Evolutionary conservation across 2,113 vertebrate species (phyloP).

Genomic region (human (Homo sapiens)): DNA sequence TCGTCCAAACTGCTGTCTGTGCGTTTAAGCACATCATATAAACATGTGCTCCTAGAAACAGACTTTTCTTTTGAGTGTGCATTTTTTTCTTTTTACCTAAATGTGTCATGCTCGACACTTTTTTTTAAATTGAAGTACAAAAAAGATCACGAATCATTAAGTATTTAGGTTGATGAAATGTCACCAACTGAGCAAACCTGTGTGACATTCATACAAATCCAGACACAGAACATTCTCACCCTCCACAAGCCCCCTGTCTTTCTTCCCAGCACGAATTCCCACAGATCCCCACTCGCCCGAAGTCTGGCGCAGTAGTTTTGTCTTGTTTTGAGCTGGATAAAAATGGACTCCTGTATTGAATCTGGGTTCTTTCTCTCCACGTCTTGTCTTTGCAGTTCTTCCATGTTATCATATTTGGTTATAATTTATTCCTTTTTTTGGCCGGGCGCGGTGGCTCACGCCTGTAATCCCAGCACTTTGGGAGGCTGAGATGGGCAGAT

Average conservation of each 20-base stretch:
- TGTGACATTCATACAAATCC: neutral
- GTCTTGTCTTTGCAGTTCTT: neutral
- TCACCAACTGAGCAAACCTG: neutral
- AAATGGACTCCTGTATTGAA: neutral
- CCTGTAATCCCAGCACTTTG: too few species aligned
- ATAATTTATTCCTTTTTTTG: neutral
- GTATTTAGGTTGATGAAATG: neutral
- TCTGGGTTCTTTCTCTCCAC: neutral
- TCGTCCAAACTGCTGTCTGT: neutral
- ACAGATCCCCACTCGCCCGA: neutral
- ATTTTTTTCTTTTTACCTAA: neutral
- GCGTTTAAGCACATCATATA: neutral
- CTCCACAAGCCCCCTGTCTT: neutral
- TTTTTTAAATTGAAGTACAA: neutral
- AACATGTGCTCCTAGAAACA: neutral
- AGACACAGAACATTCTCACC: neutral
- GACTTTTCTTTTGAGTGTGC: constrained; percentile 39
- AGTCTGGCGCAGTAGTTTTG: neutral
- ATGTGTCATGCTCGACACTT: constrained; percentile 40
- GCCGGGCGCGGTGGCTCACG: too few species aligned
- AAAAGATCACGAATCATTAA: neutral
- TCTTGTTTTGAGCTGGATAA: neutral
- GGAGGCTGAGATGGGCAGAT: too few species aligned
- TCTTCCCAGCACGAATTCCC: neutral
- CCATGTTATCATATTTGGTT: neutral